Evolutionary conservation across 2,797 vertebrate species (phyloP).

Genomic region (Halcyon smyrnensis): DNA sequence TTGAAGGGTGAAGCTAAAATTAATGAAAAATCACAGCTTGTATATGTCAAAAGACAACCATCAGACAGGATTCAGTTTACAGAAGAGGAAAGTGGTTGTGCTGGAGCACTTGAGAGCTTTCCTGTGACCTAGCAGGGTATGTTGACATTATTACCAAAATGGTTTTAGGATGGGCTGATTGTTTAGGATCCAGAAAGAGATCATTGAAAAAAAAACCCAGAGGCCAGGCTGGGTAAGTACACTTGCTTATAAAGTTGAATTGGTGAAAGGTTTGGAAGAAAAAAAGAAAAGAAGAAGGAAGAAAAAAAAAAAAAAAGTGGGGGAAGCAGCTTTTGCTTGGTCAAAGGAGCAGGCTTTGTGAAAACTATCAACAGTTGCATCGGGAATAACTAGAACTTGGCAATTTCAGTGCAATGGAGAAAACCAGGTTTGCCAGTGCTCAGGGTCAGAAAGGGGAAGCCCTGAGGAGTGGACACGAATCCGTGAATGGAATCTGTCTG

Average conservation of each 20-base stretch:
- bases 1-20: neutral
- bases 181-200: neutral
- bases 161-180: neutral
- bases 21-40: neutral
- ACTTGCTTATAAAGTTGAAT: neutral
- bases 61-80: neutral
- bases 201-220: neutral
- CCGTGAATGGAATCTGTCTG: neutral
- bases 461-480: neutral
- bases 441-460: neutral
- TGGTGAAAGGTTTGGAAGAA: neutral
- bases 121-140: fast-evolving
- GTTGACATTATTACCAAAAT: neutral
- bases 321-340: neutral
- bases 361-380: neutral
- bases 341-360: neutral
- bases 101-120: neutral
- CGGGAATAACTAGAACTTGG: neutral
- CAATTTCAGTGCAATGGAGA: neutral
- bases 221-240: neutral
- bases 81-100: neutral
- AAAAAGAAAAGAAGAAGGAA: no score
- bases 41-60: neutral
- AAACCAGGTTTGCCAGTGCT: neutral
- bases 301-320: neutral